These are phyloP conservation scores for Lanistes nyassanus DNA, from an alignment of 1,140 invertebrate species.

Conservation along the genomic window DNA sequence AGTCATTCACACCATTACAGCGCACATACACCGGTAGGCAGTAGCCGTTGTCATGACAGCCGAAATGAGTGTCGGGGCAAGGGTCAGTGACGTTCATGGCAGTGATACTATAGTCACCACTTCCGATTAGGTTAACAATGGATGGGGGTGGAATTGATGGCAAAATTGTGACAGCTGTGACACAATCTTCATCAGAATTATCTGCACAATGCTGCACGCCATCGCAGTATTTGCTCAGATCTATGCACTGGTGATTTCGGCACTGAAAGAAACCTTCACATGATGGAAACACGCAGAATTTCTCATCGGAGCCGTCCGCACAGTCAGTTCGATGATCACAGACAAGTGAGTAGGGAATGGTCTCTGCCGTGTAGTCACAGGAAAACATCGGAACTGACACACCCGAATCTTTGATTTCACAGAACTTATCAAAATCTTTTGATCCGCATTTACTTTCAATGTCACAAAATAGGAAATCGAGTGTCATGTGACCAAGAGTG, in stretches of 20 bases:
- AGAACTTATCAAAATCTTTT: background rate
- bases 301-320: constrained; percentile 16
- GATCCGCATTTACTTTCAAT: background rate
- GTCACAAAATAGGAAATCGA: constrained; percentile 7
- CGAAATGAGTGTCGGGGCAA: constrained; percentile 14
- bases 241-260: no score
- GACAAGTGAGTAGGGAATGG: background rate
- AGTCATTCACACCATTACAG: constrained; percentile 22
- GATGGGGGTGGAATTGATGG: background rate
- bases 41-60: constrained; percentile 1
- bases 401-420: background rate
- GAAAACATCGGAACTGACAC: background rate
- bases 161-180: background rate
- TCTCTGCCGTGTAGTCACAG: background rate
- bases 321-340: constrained; percentile 10
- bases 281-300: constrained; percentile 4
- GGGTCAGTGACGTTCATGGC: background rate
- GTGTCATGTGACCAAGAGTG: background rate
- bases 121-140: constrained; percentile 5
- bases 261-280: no score
- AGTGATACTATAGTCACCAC: constrained; percentile 14
- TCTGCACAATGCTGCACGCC: constrained; percentile 15
- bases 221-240: no score
- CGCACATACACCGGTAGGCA: constrained; percentile 21
- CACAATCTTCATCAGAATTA: constrained; percentile 21